Evolutionary conservation across 2,797 vertebrate genomes (phyloP).

Genomic region (Agapornis canus): DNA sequence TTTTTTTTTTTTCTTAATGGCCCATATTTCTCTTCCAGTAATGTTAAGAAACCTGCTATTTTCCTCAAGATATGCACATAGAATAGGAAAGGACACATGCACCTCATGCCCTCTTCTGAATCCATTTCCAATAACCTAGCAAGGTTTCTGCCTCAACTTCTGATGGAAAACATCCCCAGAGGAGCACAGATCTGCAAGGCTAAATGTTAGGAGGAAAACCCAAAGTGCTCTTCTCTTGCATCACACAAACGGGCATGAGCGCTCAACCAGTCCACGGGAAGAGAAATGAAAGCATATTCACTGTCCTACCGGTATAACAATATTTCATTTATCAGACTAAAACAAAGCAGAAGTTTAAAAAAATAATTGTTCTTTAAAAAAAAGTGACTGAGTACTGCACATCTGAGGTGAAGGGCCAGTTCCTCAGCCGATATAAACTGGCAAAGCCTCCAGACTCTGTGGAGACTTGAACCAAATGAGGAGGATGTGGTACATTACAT

Average conservation of each 20-base stretch:
- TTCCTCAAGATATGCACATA: background rate
- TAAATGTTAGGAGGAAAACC: background rate
- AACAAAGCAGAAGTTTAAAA: slow-evolving; percentile 7
- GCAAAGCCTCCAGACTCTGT: background rate
- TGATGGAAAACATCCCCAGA: background rate
- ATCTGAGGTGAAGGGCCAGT: background rate
- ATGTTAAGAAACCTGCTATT: background rate
- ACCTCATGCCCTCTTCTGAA: background rate
- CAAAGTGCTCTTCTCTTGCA: background rate
- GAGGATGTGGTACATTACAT: background rate
- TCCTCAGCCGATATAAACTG: background rate
- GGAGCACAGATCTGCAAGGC: background rate
- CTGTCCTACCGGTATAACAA: background rate
- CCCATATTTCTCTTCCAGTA: background rate
- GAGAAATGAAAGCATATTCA: background rate
- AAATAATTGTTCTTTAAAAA: background rate
- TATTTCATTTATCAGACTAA: slow-evolving; percentile 31
- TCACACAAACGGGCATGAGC: background rate
- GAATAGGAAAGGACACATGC: background rate
- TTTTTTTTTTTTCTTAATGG: background rate
- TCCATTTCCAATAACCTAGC: background rate
- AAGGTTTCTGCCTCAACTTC: background rate
- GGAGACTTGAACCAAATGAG: background rate
- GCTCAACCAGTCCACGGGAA: background rate
- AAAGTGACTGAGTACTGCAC: background rate